Base-by-base conservation (phyloP, 2,888 invertebrate species). In the Spilarctia lutea region DNA sequence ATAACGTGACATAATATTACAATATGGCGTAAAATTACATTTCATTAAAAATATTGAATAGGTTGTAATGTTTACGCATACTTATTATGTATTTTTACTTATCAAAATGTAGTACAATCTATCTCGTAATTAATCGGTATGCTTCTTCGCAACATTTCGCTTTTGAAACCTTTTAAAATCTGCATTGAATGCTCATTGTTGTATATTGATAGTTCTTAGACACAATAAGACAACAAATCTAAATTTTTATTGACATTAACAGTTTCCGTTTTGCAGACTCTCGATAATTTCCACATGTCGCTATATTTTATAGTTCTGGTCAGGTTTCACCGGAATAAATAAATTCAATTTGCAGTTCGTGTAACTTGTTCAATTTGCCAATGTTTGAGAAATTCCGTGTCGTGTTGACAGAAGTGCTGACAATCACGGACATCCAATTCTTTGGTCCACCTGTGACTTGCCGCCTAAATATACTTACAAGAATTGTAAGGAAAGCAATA, bases 361-460 rank as follows among this genome's bases (percentile, higher is more conserved):
- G 39, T 67, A 71, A 75, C 68, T 68, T 65, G 71, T 71, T 75
- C 75, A 75, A 72, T 75, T 72, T 70, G 67, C 71, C 68, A 52
- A 71, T 68, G 71, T 75, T 68, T 72, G 68, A 39, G 27, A 20
- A 60, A n/a, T 52, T 33, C 33, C 68, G 67, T 71, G 56, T 42
- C 13, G 42, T 74, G 71, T 74, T 74, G 42, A 71, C 67, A 30
- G 24, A 33, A 48, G 33, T 42, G 66, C 65, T 71, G 74, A 74
- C 74, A 63, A 27, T 18, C 35, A 67, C 52, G 60, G 35, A 67
- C 74, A 42, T 74, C 70, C 74, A 74, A 70, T 74, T 56, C 66
- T 70, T 70, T 13, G n/a, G 35, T 70, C 66, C 74, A 74, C 74
- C 71, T 74, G 74, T 60, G 74, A 74, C 67, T 48, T 39, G 27